A percentile compares a stretch with the other conserved stretches of the same genome.
Conservation (phyloP, 2,888 invertebrate genomes). For the Adineta ricciae region DNA sequence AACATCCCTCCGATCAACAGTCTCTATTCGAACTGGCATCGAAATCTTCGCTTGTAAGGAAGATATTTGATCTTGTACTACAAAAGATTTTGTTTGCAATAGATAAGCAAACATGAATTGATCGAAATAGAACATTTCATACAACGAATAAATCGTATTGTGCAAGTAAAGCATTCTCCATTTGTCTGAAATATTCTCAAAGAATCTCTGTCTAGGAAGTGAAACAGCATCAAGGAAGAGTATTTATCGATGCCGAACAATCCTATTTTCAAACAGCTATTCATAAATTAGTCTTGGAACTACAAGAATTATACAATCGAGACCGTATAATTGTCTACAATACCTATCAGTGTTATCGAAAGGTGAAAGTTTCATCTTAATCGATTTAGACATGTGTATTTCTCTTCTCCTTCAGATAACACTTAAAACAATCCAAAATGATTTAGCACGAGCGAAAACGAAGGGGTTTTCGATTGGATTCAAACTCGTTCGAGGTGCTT, state of each 20-base stretch:
- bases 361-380: conserved; percentile 42
- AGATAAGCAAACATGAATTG: not conserved
- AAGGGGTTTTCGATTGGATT: conserved; percentile 97
- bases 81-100: not conserved
- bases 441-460: conserved; percentile 83
- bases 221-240: conserved; percentile 73
- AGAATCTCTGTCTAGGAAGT: conserved; percentile 60
- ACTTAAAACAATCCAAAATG: conserved; percentile 68
- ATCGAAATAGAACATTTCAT: not conserved
- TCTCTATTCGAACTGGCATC: not conserved
- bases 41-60: not conserved
- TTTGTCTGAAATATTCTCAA: not conserved
- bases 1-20: not conserved
- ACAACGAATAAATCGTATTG: not conserved
- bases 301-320: conserved; percentile 86
- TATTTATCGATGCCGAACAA: conserved; percentile 99
- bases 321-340: conserved; percentile 80
- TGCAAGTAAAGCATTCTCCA: not conserved
- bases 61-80: not conserved
- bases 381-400: not conserved
- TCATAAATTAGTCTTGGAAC: conserved; percentile 84
- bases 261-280: conserved; percentile 99
- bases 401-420: conserved; percentile 37
- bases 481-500: conserved; percentile 92
- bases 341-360: conserved; percentile 94